phyloP scores from a whole-genome alignment of 2,888 invertebrate genomes.

The Cerastis leucographa region DNA sequence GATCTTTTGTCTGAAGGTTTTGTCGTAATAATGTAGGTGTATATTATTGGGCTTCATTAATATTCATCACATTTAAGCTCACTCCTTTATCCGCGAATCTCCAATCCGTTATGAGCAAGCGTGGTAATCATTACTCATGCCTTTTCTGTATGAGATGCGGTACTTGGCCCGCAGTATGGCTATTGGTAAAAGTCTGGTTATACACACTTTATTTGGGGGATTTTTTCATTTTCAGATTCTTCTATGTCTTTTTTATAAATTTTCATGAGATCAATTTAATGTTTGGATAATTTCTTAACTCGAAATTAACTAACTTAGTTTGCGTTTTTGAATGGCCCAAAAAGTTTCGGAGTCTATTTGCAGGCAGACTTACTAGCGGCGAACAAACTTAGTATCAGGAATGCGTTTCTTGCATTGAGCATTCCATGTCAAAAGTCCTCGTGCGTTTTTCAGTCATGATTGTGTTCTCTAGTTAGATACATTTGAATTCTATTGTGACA shows the following conservation, averaged over 20 bases:
- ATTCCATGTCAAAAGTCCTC: background rate
- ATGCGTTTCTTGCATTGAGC: background rate
- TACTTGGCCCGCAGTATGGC: background rate
- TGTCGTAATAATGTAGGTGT: background rate
- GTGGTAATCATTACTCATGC: background rate
- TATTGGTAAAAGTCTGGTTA: too few relatives aligned
- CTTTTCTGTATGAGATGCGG: background rate
- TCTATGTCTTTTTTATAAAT: background rate
- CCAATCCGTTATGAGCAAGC: background rate
- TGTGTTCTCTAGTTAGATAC: background rate
- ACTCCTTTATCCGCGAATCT: background rate
- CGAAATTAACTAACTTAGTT: background rate
- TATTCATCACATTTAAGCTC: constrained; percentile 8
- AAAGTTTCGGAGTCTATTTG: background rate
- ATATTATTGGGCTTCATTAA: constrained; percentile 1
- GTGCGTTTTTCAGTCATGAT: background rate
- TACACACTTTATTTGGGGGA: background rate
- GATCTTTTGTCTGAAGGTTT: constrained; percentile 28
- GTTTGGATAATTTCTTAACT: background rate
- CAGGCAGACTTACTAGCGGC: background rate
- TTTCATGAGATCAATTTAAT: background rate
- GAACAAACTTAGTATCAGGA: background rate
- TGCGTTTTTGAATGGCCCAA: background rate
- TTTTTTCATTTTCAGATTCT: background rate
- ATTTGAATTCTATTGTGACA: background rate